These are phyloP conservation scores for Erpetoichthys calabaricus DNA, from an alignment of 2,797 vertebrate genomes.

Conservation along the genomic window DNA sequence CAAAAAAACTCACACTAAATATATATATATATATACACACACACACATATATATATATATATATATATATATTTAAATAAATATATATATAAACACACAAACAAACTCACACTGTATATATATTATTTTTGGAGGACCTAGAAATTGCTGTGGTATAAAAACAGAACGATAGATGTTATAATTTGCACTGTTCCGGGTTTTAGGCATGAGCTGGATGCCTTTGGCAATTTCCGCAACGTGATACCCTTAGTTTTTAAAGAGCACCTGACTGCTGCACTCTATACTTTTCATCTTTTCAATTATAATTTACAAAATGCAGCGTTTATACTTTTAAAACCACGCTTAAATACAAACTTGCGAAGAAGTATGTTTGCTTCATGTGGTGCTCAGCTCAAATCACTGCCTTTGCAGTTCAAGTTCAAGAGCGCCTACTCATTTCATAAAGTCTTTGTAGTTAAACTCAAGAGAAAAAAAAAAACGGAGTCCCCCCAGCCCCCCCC, in stretches of 20 bases:
- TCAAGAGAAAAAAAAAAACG: too few species aligned
- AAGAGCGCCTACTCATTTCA: too few species aligned
- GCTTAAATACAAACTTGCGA: too few species aligned
- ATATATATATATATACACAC: neutral
- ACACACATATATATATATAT: neutral
- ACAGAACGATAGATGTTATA: conserved; percentile 30
- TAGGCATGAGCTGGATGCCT: conserved; percentile 43
- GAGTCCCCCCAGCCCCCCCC: too few species aligned
- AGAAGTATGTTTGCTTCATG: too few species aligned
- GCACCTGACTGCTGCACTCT: conserved; percentile 32
- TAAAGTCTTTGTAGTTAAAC: too few species aligned
- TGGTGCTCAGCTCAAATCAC: too few species aligned
- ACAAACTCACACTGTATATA: neutral
- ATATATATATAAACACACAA: neutral
- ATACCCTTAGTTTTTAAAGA: conserved; percentile 31
- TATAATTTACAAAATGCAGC: conserved; percentile 12
- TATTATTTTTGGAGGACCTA: conserved; percentile 3
- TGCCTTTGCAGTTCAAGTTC: too few species aligned
- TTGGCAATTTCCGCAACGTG: conserved; percentile 39
- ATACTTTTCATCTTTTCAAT: conserved; percentile 6
- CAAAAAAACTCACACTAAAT: too few species aligned
- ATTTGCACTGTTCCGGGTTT: conserved; percentile 42
- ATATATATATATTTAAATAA: neutral
- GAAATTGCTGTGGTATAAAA: conserved; percentile 16
- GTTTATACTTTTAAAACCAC: conserved; percentile 2